These are phyloP conservation scores for Aphidius gifuensis DNA, from an alignment of 1,140 invertebrate species.

Conservation along the genomic window DNA sequence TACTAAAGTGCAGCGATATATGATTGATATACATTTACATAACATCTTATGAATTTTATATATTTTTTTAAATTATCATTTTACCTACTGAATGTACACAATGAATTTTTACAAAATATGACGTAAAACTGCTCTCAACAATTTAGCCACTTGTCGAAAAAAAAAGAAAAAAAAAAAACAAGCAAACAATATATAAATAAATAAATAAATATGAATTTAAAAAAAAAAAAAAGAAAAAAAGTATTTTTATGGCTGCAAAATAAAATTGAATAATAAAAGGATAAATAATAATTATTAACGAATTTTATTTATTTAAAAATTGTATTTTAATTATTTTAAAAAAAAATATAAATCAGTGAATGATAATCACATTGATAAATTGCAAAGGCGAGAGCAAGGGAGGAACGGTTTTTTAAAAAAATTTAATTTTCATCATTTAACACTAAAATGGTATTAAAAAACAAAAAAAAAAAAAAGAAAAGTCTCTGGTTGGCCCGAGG, in stretches of 20 bases:
- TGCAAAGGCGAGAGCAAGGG: background rate
- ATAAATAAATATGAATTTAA: background rate
- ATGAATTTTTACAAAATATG: conserved; percentile 42
- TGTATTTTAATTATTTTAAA: no score
- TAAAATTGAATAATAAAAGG: conserved; percentile 5
- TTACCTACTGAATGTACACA: conserved; percentile 50
- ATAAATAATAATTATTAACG: background rate
- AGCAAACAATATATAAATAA: no score
- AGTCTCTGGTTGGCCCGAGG: conserved; percentile 17
- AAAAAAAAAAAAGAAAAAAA: conserved; percentile 10
- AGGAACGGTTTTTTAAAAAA: background rate
- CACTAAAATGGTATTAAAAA: background rate
- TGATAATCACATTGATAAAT: background rate
- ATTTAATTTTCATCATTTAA: background rate
- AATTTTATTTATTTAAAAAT: no score
- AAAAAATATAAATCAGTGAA: no score
- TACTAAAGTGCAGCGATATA: conserved; percentile 54
- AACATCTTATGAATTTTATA: conserved; percentile 10
- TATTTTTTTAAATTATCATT: conserved; percentile 25
- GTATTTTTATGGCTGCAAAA: background rate
- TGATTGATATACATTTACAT: conserved; percentile 36
- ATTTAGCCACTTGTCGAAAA: conserved; percentile 29
- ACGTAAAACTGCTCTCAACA: conserved; percentile 32
- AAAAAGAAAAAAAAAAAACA: no score
- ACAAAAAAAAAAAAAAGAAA: conserved; percentile 9